These are phyloP conservation scores for Lepidothrix coronata DNA, from an alignment of 2,113 vertebrate genomes.

Conservation along the genomic window DNA sequence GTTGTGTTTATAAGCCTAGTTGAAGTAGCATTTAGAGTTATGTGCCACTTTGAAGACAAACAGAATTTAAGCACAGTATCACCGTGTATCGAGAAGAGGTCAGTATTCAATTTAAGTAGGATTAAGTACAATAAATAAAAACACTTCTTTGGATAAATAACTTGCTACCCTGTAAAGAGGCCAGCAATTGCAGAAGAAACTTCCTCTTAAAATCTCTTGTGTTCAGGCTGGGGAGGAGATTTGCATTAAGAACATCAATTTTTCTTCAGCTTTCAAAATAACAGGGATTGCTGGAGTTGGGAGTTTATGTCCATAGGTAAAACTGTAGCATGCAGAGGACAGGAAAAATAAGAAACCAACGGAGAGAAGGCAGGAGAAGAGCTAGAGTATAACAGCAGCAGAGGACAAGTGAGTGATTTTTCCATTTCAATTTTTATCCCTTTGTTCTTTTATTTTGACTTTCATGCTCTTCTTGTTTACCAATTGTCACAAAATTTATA, in stretches of 20 bases:
- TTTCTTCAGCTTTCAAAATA: background rate
- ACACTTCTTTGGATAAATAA: background rate
- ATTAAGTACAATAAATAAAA: background rate
- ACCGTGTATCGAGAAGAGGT: background rate
- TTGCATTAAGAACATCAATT: background rate
- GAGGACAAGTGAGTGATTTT: conserved; percentile 45
- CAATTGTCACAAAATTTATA: background rate
- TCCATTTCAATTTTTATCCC: background rate
- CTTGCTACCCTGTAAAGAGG: background rate
- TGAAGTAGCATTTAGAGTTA: background rate
- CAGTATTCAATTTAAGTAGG: background rate
- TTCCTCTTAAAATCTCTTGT: background rate
- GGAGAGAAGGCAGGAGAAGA: conserved; percentile 27
- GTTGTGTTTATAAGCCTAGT: background rate
- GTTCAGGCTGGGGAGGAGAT: background rate
- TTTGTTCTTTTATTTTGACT: conserved; percentile 23
- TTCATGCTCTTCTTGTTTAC: background rate
- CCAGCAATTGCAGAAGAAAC: background rate
- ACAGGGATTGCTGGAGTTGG: background rate
- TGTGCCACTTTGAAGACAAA: background rate
- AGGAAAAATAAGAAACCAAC: background rate
- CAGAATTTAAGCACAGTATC: background rate
- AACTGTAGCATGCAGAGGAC: background rate
- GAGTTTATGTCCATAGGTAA: background rate
- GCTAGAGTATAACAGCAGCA: background rate